Base-by-base conservation (phyloP, 2,797 vertebrate genomes). In the Spizella passerina region DNA sequence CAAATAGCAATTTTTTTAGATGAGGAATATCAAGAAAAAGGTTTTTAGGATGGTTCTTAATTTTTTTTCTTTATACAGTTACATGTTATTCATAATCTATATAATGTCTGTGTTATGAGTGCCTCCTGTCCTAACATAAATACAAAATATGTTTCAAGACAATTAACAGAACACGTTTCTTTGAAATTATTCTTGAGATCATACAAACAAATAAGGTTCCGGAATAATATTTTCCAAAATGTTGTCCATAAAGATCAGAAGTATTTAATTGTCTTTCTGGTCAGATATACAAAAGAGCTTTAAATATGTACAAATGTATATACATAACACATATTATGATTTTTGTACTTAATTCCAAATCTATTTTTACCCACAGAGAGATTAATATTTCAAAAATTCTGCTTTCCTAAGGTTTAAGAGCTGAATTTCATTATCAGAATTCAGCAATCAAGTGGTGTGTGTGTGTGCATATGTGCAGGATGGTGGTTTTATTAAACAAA, bases 401-500 rank as follows among this genome's bases (percentile, higher is more conserved):
- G 23, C 18, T 61, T 81, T 78, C 27, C 18, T 68, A 61, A 75
- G 12, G 13, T 70, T 46, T 88, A 65, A 83, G 41, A 70, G 23
- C 10, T 77, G 36, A 81, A 71, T 78, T 70, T 52, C 41, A 71
- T 32, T 32, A 50, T 8, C 17, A 61, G 23, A 50, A 69, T 49
- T 61, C 12, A 64, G 65, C 8, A 11, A 70, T 17, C 15, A 46
- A 82, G 9, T 12, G 9, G 7, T 13, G 2, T 16, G 2, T 27
- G 12, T 12, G 11, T 7, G 8, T n/a, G 17, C 24, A 1, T 9
- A 8, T 1, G 0, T 5, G 14, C 4, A 8, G 18, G 10, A 39
- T 6, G 3, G 2, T 50, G 14, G 12, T 36, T 72, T 87, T 77
- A 89, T 66, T 70, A 78, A 77, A 66, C 5, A 76, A 91, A 88